Evolutionary conservation across 2,888 invertebrate genomes (phyloP).

Genomic region (Smittia sp.): DNA sequence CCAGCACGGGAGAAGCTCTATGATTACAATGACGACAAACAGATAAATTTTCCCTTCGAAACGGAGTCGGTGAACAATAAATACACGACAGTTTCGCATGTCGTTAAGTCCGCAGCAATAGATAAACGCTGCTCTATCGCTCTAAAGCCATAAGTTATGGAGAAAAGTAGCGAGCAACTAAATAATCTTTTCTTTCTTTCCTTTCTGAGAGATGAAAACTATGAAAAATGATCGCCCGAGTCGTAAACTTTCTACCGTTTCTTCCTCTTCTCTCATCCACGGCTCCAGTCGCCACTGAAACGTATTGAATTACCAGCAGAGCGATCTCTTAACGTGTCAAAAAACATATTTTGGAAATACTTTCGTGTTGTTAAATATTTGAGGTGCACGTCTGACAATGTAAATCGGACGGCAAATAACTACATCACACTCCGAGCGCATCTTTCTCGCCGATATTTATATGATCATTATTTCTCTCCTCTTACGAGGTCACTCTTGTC

Average conservation of each 20-base stretch:
- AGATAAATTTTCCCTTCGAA: conserved; percentile 12
- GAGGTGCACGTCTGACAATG: background rate
- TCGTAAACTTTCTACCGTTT: conserved; percentile 37
- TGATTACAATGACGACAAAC: conserved; percentile 10
- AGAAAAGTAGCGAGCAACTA: background rate
- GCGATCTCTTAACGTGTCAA: background rate
- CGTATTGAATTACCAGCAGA: background rate
- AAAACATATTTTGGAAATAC: background rate
- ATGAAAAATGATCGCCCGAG: conserved; percentile 39
- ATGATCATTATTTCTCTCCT: conserved; percentile 2
- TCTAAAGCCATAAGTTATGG: conserved; percentile 34
- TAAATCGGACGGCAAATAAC: background rate
- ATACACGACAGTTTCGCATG: conserved; percentile 40
- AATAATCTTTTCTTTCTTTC: background rate
- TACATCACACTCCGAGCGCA: background rate
- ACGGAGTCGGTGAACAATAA: conserved; percentile 34
- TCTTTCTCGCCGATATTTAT: conserved; percentile 7
- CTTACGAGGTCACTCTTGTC: conserved; percentile 11
- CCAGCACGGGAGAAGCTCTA: background rate
- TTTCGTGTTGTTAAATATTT: conserved; percentile 18
- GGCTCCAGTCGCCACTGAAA: conserved; percentile 19
- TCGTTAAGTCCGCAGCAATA: conserved; percentile 37
- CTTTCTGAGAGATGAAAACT: conserved; percentile 10
- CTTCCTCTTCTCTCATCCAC: background rate
- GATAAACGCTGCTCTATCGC: conserved; percentile 37